A percentile compares a stretch with the other conserved stretches of the same genome.
phyloP scores from a whole-genome alignment of 2,888 invertebrate genomes.

The Adelognathus sp. region DNA sequence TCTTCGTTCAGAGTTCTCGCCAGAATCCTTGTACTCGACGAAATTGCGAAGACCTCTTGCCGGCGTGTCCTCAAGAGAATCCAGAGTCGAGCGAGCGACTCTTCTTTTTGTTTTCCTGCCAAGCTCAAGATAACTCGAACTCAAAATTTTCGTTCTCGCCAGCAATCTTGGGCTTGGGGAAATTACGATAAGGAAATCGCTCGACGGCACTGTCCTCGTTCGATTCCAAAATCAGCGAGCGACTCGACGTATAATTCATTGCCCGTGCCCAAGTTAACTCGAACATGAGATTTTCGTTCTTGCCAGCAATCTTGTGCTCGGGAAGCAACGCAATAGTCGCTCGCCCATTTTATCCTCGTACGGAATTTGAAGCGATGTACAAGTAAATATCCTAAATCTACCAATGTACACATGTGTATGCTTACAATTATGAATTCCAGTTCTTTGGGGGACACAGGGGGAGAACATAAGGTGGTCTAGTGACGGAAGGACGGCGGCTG shows the following conservation, averaged over 20 bases:
- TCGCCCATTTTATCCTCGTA: not conserved
- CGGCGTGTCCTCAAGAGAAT: no score
- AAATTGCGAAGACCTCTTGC: no score
- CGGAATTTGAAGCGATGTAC: not conserved
- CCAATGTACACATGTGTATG: conserved; percentile 45
- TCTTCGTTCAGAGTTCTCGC: no score
- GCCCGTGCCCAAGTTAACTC: not conserved
- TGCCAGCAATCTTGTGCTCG: not conserved
- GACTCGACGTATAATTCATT: not conserved
- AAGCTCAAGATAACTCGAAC: no score
- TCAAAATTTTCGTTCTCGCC: no score
- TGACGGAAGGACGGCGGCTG: not conserved
- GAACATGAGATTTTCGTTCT: not conserved
- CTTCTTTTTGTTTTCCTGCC: no score
- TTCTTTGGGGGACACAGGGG: conserved; percentile 33
- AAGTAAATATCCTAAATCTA: conserved; percentile 9
- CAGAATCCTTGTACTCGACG: no score
- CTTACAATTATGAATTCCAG: conserved; percentile 52
- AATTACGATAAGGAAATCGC: no score
- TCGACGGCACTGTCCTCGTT: no score
- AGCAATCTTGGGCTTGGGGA: no score
- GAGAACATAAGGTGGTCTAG: not conserved
- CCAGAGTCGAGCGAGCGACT: no score
- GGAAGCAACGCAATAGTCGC: not conserved
- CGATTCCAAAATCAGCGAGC: not conserved